Conservation (phyloP, 1,140 invertebrate species). For the Drosophila oshimai region DNA sequence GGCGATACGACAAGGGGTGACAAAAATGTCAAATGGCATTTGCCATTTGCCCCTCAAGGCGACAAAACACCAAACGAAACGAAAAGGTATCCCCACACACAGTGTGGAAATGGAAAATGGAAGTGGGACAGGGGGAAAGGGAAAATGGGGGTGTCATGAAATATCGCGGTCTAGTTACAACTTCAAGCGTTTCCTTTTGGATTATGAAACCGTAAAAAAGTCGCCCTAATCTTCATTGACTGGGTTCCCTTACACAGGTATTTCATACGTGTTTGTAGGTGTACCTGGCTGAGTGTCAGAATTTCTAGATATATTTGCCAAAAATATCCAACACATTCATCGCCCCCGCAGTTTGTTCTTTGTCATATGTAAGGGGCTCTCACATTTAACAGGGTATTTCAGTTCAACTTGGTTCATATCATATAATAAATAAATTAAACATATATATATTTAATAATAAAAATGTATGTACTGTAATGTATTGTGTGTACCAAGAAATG, state of each 20-base stretch:
- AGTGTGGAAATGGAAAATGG: no score
- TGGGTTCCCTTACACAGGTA: slow-evolving; percentile 2
- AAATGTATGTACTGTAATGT: no score
- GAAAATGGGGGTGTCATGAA: slow-evolving; percentile 37
- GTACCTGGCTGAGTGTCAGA: background rate
- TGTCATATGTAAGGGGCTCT: background rate
- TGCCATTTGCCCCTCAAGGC: slow-evolving; percentile 56
- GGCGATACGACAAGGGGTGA: no score
- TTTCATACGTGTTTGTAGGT: background rate
- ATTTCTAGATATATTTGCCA: slow-evolving; percentile 26
- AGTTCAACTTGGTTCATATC: background rate
- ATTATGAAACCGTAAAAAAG: slow-evolving; percentile 59
- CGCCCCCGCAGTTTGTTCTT: background rate
- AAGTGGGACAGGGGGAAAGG: no score
- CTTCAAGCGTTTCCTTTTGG: slow-evolving; percentile 65
- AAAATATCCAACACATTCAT: slow-evolving; percentile 30
- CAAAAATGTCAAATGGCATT: slow-evolving; percentile 75
- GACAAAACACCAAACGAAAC: slow-evolving; percentile 39
- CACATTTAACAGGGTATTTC: slow-evolving; percentile 9
- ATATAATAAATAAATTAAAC: no score
- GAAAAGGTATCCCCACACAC: no score
- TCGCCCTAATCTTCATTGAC: slow-evolving; percentile 34
- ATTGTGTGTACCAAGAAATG: no score
- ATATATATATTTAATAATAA: no score
- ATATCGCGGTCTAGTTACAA: slow-evolving; percentile 71